Evolutionary conservation across 2,113 vertebrate genomes (phyloP).

Genomic region (Microtus pennsylvanicus): DNA sequence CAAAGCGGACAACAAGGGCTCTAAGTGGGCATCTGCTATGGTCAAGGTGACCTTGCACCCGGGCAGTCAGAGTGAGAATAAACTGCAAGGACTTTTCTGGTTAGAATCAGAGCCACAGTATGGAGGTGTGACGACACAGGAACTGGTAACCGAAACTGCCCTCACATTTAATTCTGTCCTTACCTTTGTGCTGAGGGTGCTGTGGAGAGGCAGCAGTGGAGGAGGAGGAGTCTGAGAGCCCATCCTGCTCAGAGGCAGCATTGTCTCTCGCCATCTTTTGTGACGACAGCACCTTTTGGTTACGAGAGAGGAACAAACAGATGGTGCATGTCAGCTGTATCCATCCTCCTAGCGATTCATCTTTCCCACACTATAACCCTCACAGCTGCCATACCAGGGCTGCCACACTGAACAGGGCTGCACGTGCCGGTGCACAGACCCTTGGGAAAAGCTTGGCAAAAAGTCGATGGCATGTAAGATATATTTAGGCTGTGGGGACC

Average conservation of each 20-base stretch:
- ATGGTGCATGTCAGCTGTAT: background rate
- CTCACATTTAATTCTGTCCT: background rate
- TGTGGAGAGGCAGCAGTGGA: background rate
- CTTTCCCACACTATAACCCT: background rate
- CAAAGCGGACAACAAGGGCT: background rate
- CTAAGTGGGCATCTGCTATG: background rate
- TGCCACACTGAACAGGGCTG: background rate
- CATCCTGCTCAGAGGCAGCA: slow-evolving; percentile 54
- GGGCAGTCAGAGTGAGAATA: background rate
- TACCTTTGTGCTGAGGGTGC: slow-evolving; percentile 78
- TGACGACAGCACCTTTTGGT: slow-evolving; percentile 63
- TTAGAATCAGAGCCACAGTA: background rate
- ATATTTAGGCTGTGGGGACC: accelerated
- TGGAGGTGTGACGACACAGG: background rate
- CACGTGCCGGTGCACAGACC: too few relatives aligned
- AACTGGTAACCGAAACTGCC: accelerated
- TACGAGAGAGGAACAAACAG: background rate
- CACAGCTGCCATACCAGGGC: too few relatives aligned
- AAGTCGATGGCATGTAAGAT: background rate
- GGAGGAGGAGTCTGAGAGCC: slow-evolving; percentile 10
- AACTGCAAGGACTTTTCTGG: background rate
- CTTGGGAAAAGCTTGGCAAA: background rate
- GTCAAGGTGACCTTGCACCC: background rate
- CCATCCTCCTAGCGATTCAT: background rate
- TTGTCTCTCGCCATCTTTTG: slow-evolving; percentile 41